A percentile compares a stretch with the other conserved stretches of the same genome.
Evolutionary conservation across 2,113 vertebrate species (phyloP).

Genomic region (Irena cyanogastra): DNA sequence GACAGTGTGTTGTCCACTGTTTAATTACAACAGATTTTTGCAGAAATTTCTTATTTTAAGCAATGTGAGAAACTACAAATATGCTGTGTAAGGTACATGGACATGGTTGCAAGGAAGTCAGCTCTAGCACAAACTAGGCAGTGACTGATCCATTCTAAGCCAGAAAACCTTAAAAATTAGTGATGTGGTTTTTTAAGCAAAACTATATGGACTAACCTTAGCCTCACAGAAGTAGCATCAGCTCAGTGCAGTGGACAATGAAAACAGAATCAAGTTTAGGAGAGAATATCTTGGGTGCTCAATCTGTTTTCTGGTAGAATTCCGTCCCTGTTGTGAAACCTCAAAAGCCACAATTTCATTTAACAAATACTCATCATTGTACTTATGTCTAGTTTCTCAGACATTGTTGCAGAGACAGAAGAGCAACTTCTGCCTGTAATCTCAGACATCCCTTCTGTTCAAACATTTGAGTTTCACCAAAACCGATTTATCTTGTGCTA

Average conservation of each 20-base stretch:
- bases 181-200: neutral
- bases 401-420: slow-evolving; percentile 2
- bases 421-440: neutral
- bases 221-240: neutral
- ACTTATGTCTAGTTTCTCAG: slow-evolving; percentile 11
- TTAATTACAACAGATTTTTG: slow-evolving; percentile 9
- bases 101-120: neutral
- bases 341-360: neutral
- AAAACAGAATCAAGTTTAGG: neutral
- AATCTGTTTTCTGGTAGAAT: neutral
- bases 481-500: neutral
- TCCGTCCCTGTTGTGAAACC: neutral
- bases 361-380: neutral
- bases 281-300: neutral
- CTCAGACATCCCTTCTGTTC: slow-evolving; percentile 17
- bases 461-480: slow-evolving; percentile 1
- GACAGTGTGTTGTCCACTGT: neutral
- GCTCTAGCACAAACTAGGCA: neutral
- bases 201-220: neutral
- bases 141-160: neutral
- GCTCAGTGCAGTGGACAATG: neutral
- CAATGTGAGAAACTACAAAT: neutral
- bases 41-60: neutral
- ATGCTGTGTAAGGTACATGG: neutral
- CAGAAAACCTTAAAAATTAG: neutral